phyloP scores from a whole-genome alignment of 2,113 vertebrate species.

The Larimichthys polyactis region DNA sequence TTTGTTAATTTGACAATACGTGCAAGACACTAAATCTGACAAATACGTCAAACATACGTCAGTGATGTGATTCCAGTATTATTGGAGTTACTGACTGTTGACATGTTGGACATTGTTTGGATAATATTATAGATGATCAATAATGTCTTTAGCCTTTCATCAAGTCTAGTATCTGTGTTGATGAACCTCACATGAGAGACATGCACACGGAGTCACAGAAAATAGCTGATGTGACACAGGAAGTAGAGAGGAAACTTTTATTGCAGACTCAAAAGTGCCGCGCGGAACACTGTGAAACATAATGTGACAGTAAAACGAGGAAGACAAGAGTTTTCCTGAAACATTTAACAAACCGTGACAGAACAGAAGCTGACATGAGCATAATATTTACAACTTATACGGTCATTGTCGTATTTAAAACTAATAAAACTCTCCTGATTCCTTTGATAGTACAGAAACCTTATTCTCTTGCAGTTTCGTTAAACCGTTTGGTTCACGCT shows the following conservation, averaged over 20 bases:
- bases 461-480: background rate
- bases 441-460: background rate
- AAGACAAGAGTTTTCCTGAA: slow-evolving; percentile 33
- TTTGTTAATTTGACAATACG: background rate
- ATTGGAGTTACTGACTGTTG: too few relatives aligned
- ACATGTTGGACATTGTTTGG: too few relatives aligned
- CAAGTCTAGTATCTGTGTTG: too few relatives aligned
- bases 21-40: too few relatives aligned
- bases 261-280: slow-evolving; percentile 24
- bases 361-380: slow-evolving; percentile 33
- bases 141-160: too few relatives aligned
- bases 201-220: background rate
- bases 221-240: background rate
- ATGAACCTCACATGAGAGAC: background rate
- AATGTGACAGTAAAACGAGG: slow-evolving; percentile 34
- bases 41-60: too few relatives aligned
- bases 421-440: slow-evolving; percentile 49
- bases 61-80: too few relatives aligned
- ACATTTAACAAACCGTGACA: slow-evolving; percentile 20
- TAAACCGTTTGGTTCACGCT: background rate
- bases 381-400: slow-evolving; percentile 31
- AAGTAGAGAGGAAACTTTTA: slow-evolving; percentile 47
- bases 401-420: slow-evolving; percentile 39
- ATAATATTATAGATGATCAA: too few relatives aligned
- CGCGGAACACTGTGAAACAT: background rate